Conservation (phyloP, 2,113 vertebrate species). For the Sialia sialis region DNA sequence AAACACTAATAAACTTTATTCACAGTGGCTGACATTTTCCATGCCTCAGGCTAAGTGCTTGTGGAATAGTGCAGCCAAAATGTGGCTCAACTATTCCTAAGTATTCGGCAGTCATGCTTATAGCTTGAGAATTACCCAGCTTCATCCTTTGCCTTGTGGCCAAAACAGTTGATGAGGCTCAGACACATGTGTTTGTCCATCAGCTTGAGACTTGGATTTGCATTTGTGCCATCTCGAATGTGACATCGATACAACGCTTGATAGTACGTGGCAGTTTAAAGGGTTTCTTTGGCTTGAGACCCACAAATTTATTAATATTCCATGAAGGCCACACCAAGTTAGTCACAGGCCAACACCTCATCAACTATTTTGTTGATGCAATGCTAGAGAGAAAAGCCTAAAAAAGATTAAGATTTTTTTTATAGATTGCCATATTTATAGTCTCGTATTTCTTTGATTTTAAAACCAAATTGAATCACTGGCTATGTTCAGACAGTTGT, state of each 20-base stretch:
- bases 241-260: not conserved
- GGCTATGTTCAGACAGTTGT: not conserved
- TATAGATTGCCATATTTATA: not conserved
- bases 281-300: not conserved
- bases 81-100: not conserved
- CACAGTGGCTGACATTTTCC: constrained; percentile 22
- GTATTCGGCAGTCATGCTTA: not conserved
- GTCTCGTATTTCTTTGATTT: not conserved
- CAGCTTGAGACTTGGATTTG: not conserved
- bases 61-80: constrained; percentile 14
- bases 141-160: not conserved
- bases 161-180: not conserved
- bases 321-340: not conserved
- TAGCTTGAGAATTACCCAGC: not conserved
- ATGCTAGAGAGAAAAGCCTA: not conserved
- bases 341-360: constrained; percentile 6
- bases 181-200: not conserved
- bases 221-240: not conserved
- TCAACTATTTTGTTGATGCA: not conserved
- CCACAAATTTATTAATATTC: not conserved
- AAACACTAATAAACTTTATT: constrained; percentile 22
- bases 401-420: not conserved
- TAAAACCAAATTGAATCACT: not conserved
- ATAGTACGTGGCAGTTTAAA: not conserved
- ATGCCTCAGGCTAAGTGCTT: constrained; percentile 1